Evolutionary conservation across 2,797 vertebrate species (phyloP).

Genomic region (Lacerta bilineata): DNA sequence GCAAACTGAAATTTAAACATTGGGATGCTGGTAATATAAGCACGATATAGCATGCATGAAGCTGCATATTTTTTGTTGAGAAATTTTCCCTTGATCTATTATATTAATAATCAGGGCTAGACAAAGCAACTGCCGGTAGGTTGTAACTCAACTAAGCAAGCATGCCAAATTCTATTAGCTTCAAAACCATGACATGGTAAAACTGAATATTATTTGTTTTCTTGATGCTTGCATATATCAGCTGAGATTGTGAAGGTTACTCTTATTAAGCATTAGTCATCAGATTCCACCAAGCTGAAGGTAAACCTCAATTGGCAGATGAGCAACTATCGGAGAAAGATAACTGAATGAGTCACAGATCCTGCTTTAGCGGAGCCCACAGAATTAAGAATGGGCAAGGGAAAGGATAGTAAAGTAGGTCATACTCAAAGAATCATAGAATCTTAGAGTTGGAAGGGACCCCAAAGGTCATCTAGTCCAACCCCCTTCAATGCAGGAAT

Average conservation of each 20-base stretch:
- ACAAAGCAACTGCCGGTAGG: conserved; percentile 56
- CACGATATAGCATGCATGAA: conserved; percentile 16
- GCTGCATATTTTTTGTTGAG: not conserved
- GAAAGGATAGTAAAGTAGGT: conserved; percentile 59
- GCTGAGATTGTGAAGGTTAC: conserved; percentile 73
- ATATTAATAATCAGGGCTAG: conserved; percentile 56
- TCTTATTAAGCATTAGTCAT: conserved; percentile 71
- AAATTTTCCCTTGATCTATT: conserved; percentile 38
- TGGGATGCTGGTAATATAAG: accelerated
- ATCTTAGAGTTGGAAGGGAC: too few species aligned
- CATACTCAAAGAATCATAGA: not conserved
- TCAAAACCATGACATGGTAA: conserved; percentile 50
- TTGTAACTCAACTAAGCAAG: conserved; percentile 7
- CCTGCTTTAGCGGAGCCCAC: conserved; percentile 68
- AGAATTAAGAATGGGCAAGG: conserved; percentile 67
- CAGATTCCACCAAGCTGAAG: conserved; percentile 75
- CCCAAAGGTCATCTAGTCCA: too few species aligned
- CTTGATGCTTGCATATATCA: conserved; percentile 64
- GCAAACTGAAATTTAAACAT: not conserved
- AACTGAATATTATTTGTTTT: conserved; percentile 12
- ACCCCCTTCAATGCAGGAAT: too few species aligned
- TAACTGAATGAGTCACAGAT: conserved; percentile 77
- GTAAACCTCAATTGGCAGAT: conserved; percentile 77
- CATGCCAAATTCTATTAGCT: conserved; percentile 46
- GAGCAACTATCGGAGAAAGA: conserved; percentile 77